Conservation (phyloP, 1,140 invertebrate species). For the Hypsibius dujardini region DNA sequence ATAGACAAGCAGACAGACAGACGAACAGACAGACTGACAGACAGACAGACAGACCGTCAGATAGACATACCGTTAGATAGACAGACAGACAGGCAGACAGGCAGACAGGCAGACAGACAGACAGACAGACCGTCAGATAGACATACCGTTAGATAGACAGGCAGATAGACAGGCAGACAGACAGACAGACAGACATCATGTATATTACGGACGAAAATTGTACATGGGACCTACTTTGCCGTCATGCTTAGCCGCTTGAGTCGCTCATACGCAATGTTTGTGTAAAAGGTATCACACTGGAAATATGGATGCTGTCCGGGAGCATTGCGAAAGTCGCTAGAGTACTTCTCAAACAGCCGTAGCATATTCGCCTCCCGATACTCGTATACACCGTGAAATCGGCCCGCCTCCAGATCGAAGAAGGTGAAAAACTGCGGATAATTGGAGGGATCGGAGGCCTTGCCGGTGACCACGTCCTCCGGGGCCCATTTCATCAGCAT, state of each 20-base stretch:
- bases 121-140: no score
- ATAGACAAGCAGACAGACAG: no score
- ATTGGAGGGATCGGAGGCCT: constrained; percentile 58
- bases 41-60: no score
- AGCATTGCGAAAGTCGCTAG: constrained; percentile 79
- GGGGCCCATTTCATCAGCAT: constrained; percentile 78
- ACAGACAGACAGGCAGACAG: no score
- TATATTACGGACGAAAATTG: constrained; percentile 1
- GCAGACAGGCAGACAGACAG: no score
- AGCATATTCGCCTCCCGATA: constrained; percentile 71
- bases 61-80: no score
- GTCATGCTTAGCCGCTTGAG: not conserved
- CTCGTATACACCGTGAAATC: constrained; percentile 62
- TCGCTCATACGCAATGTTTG: not conserved
- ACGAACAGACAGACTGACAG: no score
- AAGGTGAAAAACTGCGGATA: constrained; percentile 68
- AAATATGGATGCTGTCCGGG: constrained; percentile 51
- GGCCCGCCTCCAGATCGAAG: constrained; percentile 68
- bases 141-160: no score
- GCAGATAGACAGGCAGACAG: not conserved
- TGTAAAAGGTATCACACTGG: constrained; percentile 39
- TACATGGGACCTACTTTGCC: not conserved
- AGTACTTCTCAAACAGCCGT: constrained; percentile 72
- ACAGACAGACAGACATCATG: constrained; percentile 21
- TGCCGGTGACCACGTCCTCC: constrained; percentile 69